Evolutionary conservation across 2,113 vertebrate genomes (phyloP), one percentile per base, ranked within the genome.

Genomic region (Suricata suricatta): DNA sequence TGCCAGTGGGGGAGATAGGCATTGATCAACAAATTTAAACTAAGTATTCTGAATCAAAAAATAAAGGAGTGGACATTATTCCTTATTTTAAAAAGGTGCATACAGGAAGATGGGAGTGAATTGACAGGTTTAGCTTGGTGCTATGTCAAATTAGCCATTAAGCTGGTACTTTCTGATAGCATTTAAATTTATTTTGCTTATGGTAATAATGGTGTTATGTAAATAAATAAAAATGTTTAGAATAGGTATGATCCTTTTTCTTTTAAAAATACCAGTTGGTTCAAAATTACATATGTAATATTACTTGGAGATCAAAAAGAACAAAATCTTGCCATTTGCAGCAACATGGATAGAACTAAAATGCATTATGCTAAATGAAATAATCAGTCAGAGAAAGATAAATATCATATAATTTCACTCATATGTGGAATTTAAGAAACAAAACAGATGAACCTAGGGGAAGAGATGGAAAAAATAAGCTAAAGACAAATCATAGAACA

Each of bases 171-270:
- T 47, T 90, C 38, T 88, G 47, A 60, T 50, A 66, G 7, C 3
- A 72, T 57, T 89, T 80, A 87, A 54, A 41, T 93, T 4, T 74
- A 11, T 5, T 68, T 35, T 72, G 27, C 3, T 72, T 35, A 64
- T 27, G 19, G 1, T 41, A 71, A 38, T 54, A 83, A 33, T 25
- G 15, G 2, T 80, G 15, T 31, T 64, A 47, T 66, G 0, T 7
- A 8, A 7, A 74, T 84, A 57, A 95, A 79, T 86, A 47, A 89
- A 95, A 66, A 47, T 47, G 7, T 60, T 80, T 87, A 69, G 54
- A 86, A 83, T 38, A 16, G 6, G 3, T 90, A 16, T 57, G n/a
- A 47, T 71, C 3, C 33, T 29, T 81, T 90, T 47, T 64, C 74
- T 38, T 88, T 69, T 29, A 72, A 88, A 93, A 72, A 57, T 72